These are phyloP conservation scores for Tachypleus tridentatus DNA, from an alignment of 1,140 invertebrate genomes.

Conservation along the genomic window DNA sequence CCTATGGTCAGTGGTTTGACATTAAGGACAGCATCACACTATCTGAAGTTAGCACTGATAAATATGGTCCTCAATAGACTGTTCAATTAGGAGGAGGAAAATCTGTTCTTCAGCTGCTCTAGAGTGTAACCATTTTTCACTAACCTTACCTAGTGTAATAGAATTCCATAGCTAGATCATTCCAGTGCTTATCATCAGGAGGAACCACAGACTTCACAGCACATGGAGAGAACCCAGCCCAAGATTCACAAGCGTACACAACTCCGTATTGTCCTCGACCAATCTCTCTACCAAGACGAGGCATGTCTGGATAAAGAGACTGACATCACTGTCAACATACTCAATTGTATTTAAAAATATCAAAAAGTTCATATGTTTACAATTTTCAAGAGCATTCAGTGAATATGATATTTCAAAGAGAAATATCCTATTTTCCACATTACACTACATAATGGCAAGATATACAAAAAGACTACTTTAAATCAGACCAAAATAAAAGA, in stretches of 20 bases:
- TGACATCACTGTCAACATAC: not conserved
- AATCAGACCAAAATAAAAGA: too few species aligned
- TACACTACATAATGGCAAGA: too few species aligned
- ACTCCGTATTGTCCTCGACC: slow-evolving; percentile 85
- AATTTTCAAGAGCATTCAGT: slow-evolving; percentile 2
- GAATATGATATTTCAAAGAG: too few species aligned
- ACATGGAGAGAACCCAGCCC: slow-evolving; percentile 55
- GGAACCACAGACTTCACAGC: slow-evolving; percentile 86
- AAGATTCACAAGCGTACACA: slow-evolving; percentile 70
- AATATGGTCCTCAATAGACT: too few species aligned
- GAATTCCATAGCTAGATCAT: slow-evolving; percentile 84
- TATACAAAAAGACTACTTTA: too few species aligned
- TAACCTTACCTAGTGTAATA: slow-evolving; percentile 52
- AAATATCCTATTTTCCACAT: too few species aligned
- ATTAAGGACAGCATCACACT: too few species aligned
- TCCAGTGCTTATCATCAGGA: slow-evolving; percentile 81
- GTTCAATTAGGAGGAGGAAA: too few species aligned
- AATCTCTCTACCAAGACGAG: slow-evolving; percentile 63
- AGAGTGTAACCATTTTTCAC: too few species aligned
- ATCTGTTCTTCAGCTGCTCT: too few species aligned
- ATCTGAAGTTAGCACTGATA: too few species aligned
- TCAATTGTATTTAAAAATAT: not conserved
- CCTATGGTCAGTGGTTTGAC: too few species aligned
- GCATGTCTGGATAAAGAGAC: slow-evolving; percentile 46
- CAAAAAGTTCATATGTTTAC: slow-evolving; percentile 6